Evolutionary conservation across 2,888 invertebrate genomes (phyloP), one percentile per base, ranked within the genome.

Genomic region (Chrysina gloriosa): DNA sequence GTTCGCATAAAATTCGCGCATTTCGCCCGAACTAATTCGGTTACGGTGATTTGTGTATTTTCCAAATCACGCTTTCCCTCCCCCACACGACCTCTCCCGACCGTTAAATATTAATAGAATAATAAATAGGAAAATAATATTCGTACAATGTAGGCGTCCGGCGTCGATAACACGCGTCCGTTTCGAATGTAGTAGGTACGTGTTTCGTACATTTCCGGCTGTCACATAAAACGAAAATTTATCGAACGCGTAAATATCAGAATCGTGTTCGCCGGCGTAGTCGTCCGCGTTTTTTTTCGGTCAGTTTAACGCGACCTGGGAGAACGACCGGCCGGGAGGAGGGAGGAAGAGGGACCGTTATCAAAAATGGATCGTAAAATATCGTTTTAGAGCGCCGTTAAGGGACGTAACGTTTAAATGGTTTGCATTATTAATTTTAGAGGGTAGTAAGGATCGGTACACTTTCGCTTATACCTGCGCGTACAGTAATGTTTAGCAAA

Each of bases 351-450:
- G n/a, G n/a, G 58, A 9, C 25, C 23, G 25, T 39, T 58, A 58
- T 58, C 58, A 58, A 58, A 58, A 58, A 39, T 58, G 58, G 39
- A 58, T 58, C 52, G 52, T 52, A 31, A 52, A 52, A 31, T 52
- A 21, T 34, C 52, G 52, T 19, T 31, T 52, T 29, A 23, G 29
- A 29, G 29, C 14, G n/a, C 39, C 39, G 14, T 39, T 14, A 39
- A 7, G n/a, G 50, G 27, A 31, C 7, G 52, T 14, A 52, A 39
- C 39, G 25, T 36, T 36, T 25, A 36, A 58, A 39, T 25, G 36
- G 19, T 25, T 25, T 58, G 39, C 36, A 42, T 58, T 58, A 58
- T 58, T 58, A 58, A 58, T 58, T 39, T 39, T 58, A 3, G 25
- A 21, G 14, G 23, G 39, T 25, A 11, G 39, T 58, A 58, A 52